Evolutionary conservation across 2,797 vertebrate genomes (phyloP), one percentile per base, ranked within the genome.

Genomic region (Anguilla pacifica): DNA sequence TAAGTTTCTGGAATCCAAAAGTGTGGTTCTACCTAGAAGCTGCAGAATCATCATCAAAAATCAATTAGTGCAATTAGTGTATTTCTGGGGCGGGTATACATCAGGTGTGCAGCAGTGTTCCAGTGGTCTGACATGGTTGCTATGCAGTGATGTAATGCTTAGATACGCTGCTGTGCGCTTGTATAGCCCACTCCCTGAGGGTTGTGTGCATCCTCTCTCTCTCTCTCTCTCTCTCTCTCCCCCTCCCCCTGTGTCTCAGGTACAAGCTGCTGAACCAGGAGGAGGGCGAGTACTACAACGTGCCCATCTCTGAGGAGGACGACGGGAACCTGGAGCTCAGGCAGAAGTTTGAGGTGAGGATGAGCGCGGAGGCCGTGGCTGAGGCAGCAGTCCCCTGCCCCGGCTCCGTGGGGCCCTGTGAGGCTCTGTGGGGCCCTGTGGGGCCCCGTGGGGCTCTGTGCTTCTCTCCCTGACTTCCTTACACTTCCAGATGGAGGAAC

Each of bases 241-340:
- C 61, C 25, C 67, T 43, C 28, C 51, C 53, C 72, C 31, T 88
- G 22, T 88, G 57, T 59, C 57, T 5, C 91, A 99, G 98, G 98
- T 99, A 97, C 93, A 99, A 99, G 91, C 89, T 99, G 92, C 92
- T 99, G 91, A 99, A 98, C 92, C 96, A 99, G 90, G 98, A 99
- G 89, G 98, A 99, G 91, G 98, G 98, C 0, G 98, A 99, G 93
- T 99, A 99, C 94, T 99, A 99, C 93, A 99, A 97, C 0, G 98
- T 99, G 67, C 98, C 98, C 87, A 99, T 99, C 92, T 97, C 98
- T 25, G 98, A 98, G 91, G 98, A 97, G 85, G 97, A 97, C 2
- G 98, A 98, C 77, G 98, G 96, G 4, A 98, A 99, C 28, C 91
- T 95, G 88, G 98, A 99, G 88, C 96, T 99, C 86, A 95, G 97